These are phyloP conservation scores for Gymnoscopelus microlampas DNA, from an alignment of 2,797 vertebrate genomes.

Conservation along the genomic window DNA sequence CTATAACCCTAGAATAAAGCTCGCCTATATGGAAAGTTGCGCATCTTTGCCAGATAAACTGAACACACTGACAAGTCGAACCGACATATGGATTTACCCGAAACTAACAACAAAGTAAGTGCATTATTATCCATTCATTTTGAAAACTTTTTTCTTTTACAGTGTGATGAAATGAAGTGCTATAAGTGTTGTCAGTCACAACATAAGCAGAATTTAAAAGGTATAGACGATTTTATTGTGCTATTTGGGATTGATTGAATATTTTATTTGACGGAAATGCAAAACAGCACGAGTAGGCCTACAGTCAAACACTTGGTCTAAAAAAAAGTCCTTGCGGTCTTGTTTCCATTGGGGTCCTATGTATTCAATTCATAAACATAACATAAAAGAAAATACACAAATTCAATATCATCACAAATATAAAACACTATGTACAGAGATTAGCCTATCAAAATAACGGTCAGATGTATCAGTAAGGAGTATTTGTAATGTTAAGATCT, in stretches of 20 bases:
- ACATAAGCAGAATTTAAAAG: background rate
- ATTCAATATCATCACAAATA: too few species aligned
- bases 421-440: background rate
- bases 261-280: too few species aligned
- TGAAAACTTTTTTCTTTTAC: slow-evolving; percentile 55
- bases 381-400: too few species aligned
- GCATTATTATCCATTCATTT: slow-evolving; percentile 47
- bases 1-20: slow-evolving; percentile 29
- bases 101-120: slow-evolving; percentile 59
- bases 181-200: background rate
- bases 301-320: too few species aligned
- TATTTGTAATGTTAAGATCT: background rate
- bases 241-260: too few species aligned
- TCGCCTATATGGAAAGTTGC: slow-evolving; percentile 37
- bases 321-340: too few species aligned
- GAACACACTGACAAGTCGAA: slow-evolving; percentile 24
- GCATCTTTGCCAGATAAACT: slow-evolving; percentile 37
- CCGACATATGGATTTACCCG: slow-evolving; percentile 38
- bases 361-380: too few species aligned
- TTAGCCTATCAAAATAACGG: background rate
- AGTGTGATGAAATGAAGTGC: slow-evolving; percentile 46
- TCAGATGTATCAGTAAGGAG: background rate
- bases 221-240: background rate
- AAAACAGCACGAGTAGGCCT: too few species aligned
- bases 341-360: too few species aligned